Evolutionary conservation across 2,113 vertebrate genomes (phyloP).

Genomic region (Delphinapterus leucas): DNA sequence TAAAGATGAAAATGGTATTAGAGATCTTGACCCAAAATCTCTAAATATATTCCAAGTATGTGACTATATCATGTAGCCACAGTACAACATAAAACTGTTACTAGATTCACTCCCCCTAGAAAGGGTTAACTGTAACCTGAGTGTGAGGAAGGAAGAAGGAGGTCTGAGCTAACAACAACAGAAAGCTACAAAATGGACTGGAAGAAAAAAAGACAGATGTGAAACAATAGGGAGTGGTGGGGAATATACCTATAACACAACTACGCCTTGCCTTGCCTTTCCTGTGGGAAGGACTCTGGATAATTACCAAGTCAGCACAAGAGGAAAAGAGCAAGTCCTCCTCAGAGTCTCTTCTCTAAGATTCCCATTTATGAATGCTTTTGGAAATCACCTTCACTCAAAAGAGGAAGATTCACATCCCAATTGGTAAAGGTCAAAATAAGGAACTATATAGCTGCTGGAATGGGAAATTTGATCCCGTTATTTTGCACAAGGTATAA

Average conservation of each 20-base stretch:
- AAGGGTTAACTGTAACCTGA: slow-evolving; percentile 7
- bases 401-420: slow-evolving; percentile 70
- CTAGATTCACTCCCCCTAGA: neutral
- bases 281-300: neutral
- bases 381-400: slow-evolving; percentile 64
- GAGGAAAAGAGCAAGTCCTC: slow-evolving; percentile 30
- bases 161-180: neutral
- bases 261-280: neutral
- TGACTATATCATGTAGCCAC: neutral
- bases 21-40: neutral
- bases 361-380: slow-evolving; percentile 49
- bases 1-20: slow-evolving; percentile 24
- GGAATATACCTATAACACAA: neutral
- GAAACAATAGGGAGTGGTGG: neutral
- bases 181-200: neutral
- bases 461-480: slow-evolving; percentile 10
- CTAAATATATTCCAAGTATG: slow-evolving; percentile 1
- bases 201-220: neutral
- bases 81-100: slow-evolving; percentile 11
- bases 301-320: neutral
- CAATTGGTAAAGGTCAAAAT: slow-evolving; percentile 49
- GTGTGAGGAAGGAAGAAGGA: neutral
- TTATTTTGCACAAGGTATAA: neutral
- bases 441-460: slow-evolving; percentile 24
- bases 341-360: slow-evolving; percentile 35